Evolutionary conservation across 2,797 vertebrate genomes (phyloP), one percentile per base, ranked within the genome.

Genomic region (Tarsius wallacei): DNA sequence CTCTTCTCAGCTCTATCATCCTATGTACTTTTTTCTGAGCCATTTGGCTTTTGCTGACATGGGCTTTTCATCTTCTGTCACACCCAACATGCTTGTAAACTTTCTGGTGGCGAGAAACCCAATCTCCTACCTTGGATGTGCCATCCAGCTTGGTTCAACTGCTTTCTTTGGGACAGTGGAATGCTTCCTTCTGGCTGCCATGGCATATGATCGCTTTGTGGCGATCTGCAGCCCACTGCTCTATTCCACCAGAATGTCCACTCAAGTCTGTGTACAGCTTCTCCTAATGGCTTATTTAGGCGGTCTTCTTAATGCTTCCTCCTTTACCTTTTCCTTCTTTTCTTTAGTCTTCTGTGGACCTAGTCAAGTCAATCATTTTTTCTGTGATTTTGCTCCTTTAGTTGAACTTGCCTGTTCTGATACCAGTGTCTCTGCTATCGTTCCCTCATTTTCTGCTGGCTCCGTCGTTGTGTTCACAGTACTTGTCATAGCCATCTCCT

Each of bases 1-100:
- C 16, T 63, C 57, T 28, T 47, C 26, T 82, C 36, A 76, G 64
- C 88, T 81, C 13, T 64, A 49, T 28, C 74, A 89, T 1, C 74
- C 97, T n/a, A 98, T 98, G 98, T 98, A 98, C 57, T 96, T 98
- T 87, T 98, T 98, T 66, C 93, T 98, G 51, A 85, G 81, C 0
- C 66, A 97, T 19, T 66, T 98, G 76, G 96, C 98, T 68, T 55
- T 97, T 53, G 57, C 97, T 87, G 98, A 98, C 36, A 90, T 98
- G 10, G 95, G 95, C 71, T 96, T 63, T 42, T 97, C 98, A 5
- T 97, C 94, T 0, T 66, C 83, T 0, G 88, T 98, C 5, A 97
- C 97, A 49, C 98, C 98, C 53, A 97, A 95, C 81, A 98, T 98
- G 97, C 95, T 98, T 53, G 8, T 49, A 0, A 97, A 19, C 80